phyloP scores from a whole-genome alignment of 2,797 vertebrate genomes.

The Yasuhikotakia modesta region DNA sequence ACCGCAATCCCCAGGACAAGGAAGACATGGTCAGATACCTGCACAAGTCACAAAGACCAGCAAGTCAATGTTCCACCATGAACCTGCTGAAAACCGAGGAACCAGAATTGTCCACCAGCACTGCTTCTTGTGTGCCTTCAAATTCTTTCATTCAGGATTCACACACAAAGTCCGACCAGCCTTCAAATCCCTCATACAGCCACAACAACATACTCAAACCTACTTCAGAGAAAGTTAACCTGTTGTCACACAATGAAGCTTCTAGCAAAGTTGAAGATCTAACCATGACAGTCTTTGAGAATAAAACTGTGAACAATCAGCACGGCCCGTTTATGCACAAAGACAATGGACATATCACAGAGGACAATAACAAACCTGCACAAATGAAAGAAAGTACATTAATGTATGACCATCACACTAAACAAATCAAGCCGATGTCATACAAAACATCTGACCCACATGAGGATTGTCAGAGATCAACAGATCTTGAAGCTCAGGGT shows the following conservation, averaged over 20 bases:
- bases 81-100: constrained; percentile 77
- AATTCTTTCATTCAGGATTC: constrained; percentile 73
- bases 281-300: constrained; percentile 75
- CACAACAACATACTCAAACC: constrained; percentile 61
- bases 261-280: constrained; percentile 75
- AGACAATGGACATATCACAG: constrained; percentile 77
- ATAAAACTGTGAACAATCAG: constrained; percentile 84
- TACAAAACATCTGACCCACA: constrained; percentile 79
- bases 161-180: constrained; percentile 62
- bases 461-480: constrained; percentile 65
- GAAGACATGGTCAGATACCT: constrained; percentile 71
- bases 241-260: constrained; percentile 58
- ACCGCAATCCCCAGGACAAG: constrained; percentile 81
- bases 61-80: constrained; percentile 77
- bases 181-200: constrained; percentile 61
- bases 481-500: constrained; percentile 72
- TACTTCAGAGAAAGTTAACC: constrained; percentile 20
- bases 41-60: constrained; percentile 77
- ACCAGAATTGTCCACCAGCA: constrained; percentile 72
- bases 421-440: constrained; percentile 85
- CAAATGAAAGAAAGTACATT: constrained; percentile 90
- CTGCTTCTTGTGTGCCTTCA: constrained; percentile 72
- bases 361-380: constrained; percentile 80
- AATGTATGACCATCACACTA: constrained; percentile 89
- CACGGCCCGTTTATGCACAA: constrained; percentile 76